These are phyloP conservation scores for Stercorarius parasiticus DNA, from an alignment of 2,113 vertebrate species.

Conservation along the genomic window DNA sequence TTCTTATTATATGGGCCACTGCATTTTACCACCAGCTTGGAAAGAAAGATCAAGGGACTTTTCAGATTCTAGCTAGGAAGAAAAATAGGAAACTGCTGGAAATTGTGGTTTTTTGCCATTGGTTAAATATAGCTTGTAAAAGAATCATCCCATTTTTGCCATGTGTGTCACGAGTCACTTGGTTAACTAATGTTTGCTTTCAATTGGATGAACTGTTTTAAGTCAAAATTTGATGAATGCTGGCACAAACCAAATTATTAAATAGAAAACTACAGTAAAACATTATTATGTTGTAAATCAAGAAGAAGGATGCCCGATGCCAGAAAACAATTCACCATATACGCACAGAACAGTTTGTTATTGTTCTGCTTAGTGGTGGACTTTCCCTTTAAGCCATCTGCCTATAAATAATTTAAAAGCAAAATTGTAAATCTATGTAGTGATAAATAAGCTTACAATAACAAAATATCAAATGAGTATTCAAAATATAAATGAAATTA, in stretches of 20 bases:
- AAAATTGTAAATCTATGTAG: background rate
- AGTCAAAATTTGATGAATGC: constrained; percentile 22
- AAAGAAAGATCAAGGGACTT: background rate
- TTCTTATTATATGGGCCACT: background rate
- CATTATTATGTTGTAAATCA: background rate
- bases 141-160: background rate
- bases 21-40: background rate
- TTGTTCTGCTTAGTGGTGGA: background rate
- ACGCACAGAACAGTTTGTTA: background rate
- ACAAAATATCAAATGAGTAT: background rate
- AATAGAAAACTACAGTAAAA: constrained; percentile 23
- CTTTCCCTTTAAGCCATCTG: background rate
- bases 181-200: constrained; percentile 37
- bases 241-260: background rate
- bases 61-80: background rate
- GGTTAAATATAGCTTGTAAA: constrained; percentile 11
- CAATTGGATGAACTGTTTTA: background rate
- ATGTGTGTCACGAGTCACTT: background rate
- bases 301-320: constrained; percentile 2
- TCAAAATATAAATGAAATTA: background rate
- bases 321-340: background rate
- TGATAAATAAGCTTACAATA: background rate
- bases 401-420: background rate
- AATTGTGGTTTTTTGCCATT: background rate
- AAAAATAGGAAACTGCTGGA: background rate